Percentiles rank a stretch among this genome's conserved stretches.
Conservation (phyloP, 2,113 vertebrate genomes). For the Puma concolor region DNA sequence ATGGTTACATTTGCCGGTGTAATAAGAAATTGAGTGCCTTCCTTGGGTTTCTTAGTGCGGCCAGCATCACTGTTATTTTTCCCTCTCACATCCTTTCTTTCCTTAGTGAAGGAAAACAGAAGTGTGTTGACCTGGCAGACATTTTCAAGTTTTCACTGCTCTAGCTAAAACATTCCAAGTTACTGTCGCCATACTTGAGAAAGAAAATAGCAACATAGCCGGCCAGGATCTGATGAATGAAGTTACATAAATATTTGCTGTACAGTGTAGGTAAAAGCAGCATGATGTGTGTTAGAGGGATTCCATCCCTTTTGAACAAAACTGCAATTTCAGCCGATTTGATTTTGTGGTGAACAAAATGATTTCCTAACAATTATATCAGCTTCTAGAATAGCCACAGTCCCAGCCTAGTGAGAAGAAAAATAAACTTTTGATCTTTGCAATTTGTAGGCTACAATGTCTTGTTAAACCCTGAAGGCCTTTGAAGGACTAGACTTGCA, state of each 20-base stretch:
- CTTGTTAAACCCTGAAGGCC: background rate
- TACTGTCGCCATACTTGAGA: background rate
- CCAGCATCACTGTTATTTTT: background rate
- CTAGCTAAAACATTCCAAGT: background rate
- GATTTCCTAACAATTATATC: background rate
- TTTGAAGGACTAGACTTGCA: background rate
- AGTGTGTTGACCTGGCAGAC: background rate
- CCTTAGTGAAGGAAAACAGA: background rate
- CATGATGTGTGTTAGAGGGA: background rate
- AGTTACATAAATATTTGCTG: slow-evolving; percentile 1
- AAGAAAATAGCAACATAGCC: background rate
- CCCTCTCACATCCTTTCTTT: background rate
- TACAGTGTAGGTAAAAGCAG: background rate
- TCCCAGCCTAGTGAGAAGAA: background rate
- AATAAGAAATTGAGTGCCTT: background rate
- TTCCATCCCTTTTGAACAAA: background rate
- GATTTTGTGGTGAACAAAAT: slow-evolving; percentile 21
- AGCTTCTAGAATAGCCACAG: background rate
- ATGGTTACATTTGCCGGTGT: background rate
- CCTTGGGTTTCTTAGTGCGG: background rate
- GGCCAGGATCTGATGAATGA: background rate
- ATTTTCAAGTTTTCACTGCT: slow-evolving; percentile 11
- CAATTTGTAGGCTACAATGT: background rate
- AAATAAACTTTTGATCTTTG: background rate
- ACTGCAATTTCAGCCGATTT: background rate